Conservation (phyloP, 2,797 vertebrate genomes). For the Aeoliscus strigatus region DNA sequence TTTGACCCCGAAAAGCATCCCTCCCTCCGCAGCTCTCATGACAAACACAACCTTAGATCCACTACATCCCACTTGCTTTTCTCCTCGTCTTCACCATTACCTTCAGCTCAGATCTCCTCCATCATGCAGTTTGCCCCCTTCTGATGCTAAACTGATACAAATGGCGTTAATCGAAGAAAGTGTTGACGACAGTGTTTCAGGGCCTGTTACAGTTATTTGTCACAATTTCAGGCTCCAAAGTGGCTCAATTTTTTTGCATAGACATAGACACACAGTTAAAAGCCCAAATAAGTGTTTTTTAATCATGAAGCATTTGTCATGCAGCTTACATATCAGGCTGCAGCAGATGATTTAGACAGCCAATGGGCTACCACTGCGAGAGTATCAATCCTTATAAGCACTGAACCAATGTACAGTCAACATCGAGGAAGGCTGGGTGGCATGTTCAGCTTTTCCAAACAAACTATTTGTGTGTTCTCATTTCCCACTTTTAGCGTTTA, state of each 20-base stretch:
- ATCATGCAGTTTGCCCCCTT: constrained; percentile 65
- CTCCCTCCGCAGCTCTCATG: constrained; percentile 40
- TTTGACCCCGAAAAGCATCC: constrained; percentile 59
- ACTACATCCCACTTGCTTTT: constrained; percentile 25
- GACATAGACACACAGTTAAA: constrained; percentile 68
- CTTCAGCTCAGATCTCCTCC: constrained; percentile 55
- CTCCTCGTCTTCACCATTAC: constrained; percentile 28
- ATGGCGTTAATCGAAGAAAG: constrained; percentile 75
- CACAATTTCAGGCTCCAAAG: constrained; percentile 72
- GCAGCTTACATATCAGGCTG: constrained; percentile 63
- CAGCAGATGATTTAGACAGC: constrained; percentile 69
- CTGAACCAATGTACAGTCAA: constrained; percentile 63
- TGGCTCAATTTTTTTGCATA: constrained; percentile 57
- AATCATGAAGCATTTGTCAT: constrained; percentile 62
- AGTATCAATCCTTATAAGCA: constrained; percentile 75
- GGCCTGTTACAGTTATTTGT: constrained; percentile 70
- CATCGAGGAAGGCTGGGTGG: constrained; percentile 40
- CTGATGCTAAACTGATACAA: constrained; percentile 78
- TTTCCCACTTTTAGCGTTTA: neutral
- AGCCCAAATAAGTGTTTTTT: constrained; percentile 77
- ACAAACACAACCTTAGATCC: constrained; percentile 57
- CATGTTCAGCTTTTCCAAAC: constrained; percentile 62
- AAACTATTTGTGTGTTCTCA: constrained; percentile 9
- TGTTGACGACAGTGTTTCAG: constrained; percentile 73
- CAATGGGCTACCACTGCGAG: constrained; percentile 50